Evolutionary conservation across 1,140 invertebrate genomes (phyloP).

Genomic region (Gerris buenoi): DNA sequence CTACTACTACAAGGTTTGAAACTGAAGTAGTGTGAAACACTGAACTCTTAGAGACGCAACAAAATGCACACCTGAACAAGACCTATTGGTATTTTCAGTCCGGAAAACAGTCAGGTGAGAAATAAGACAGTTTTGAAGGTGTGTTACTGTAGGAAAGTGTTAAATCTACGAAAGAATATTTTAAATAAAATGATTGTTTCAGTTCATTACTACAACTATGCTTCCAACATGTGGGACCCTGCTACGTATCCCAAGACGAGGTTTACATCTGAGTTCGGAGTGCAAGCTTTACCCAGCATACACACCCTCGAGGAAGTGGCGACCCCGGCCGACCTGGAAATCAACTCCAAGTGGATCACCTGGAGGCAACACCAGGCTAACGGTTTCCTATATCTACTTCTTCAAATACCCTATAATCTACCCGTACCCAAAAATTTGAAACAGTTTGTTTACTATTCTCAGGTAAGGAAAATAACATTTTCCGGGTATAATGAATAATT

Average conservation of each 20-base stretch:
- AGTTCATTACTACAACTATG: conserved; percentile 89
- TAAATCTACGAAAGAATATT: too few species aligned
- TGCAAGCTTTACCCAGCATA: conserved; percentile 70
- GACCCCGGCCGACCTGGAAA: conserved; percentile 39
- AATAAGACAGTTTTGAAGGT: too few species aligned
- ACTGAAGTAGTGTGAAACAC: too few species aligned
- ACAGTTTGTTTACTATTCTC: conserved; percentile 55
- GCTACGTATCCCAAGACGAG: conserved; percentile 60
- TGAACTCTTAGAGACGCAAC: too few species aligned
- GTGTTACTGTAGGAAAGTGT: too few species aligned
- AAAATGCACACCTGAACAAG: too few species aligned
- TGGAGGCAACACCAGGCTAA: conserved; percentile 69
- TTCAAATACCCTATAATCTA: conserved; percentile 15
- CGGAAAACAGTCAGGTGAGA: too few species aligned
- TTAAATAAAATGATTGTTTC: too few species aligned
- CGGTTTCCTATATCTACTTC: conserved; percentile 44
- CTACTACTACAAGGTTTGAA: too few species aligned
- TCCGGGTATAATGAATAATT: too few species aligned
- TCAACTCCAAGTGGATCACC: conserved; percentile 43
- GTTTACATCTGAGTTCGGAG: conserved; percentile 91
- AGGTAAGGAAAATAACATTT: too few species aligned
- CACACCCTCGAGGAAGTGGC: conserved; percentile 41
- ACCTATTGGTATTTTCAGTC: too few species aligned
- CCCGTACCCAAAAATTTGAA: conserved; percentile 27
- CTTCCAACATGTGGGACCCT: conserved; percentile 61